Evolutionary conservation across 2,888 invertebrate species (phyloP).

Genomic region (Harpagoxenus sublaevis): DNA sequence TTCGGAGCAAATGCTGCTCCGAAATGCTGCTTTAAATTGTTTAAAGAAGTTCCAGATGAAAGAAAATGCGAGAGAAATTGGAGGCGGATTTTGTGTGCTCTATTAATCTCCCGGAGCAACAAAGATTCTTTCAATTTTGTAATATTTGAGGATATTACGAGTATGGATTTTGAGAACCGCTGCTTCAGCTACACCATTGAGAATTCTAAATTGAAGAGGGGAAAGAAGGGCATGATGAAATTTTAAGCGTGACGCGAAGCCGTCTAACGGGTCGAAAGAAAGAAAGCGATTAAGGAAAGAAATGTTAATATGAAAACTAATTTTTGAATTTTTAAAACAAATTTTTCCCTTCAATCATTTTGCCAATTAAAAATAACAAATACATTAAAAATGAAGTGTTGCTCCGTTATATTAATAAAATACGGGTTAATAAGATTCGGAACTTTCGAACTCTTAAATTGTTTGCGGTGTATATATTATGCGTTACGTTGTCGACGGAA

Average conservation of each 20-base stretch:
- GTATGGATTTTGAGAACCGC: slow-evolving; percentile 26
- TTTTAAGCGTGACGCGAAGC: slow-evolving; percentile 39
- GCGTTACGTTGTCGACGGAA: neutral
- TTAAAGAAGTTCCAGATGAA: neutral
- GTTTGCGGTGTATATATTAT: neutral
- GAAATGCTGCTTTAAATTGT: neutral
- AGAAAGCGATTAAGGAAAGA: neutral
- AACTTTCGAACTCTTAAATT: neutral
- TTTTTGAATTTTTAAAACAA: neutral
- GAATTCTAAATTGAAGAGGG: slow-evolving; percentile 22
- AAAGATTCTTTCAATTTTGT: neutral
- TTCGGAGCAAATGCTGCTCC: neutral
- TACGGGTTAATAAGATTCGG: neutral
- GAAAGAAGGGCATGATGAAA: slow-evolving; percentile 14
- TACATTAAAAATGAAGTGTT: neutral
- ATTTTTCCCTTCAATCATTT: neutral
- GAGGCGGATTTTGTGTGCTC: neutral
- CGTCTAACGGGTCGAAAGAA: slow-evolving; percentile 13
- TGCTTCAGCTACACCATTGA: slow-evolving; percentile 11
- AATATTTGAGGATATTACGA: neutral
- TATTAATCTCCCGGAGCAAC: neutral
- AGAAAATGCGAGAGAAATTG: neutral
- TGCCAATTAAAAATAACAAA: neutral
- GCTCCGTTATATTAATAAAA: neutral
- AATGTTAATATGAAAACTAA: neutral